A percentile compares a stretch with the other conserved stretches of the same genome.
Evolutionary conservation across 2,888 invertebrate genomes (phyloP).

Genomic region (Pterobdella sp.): DNA sequence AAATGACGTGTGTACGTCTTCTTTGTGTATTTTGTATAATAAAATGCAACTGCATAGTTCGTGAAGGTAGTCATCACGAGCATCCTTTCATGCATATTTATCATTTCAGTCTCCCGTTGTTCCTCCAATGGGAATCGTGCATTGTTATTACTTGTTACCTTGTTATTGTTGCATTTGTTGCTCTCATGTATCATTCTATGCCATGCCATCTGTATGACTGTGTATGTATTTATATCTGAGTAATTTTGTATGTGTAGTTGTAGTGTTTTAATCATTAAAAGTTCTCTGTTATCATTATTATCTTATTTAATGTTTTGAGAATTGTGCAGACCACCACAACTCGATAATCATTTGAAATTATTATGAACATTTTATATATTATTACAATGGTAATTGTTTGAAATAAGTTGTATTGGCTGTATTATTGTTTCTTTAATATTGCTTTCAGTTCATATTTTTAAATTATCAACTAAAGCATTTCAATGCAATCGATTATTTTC

Average conservation of each 20-base stretch:
- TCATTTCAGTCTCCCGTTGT: background rate
- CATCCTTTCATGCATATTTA: background rate
- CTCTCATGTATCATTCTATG: background rate
- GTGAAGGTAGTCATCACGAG: slow-evolving; percentile 5
- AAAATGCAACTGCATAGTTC: slow-evolving; percentile 2
- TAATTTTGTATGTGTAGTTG: background rate
- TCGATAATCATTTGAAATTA: background rate
- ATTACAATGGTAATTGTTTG: background rate
- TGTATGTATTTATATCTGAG: background rate
- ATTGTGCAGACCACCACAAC: no score
- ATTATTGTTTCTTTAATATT: no score
- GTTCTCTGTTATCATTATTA: no score
- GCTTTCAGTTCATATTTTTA: no score
- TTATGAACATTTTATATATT: background rate
- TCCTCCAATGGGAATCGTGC: background rate
- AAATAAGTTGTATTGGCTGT: background rate
- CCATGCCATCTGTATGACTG: background rate
- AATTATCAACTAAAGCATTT: background rate
- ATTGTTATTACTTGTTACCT: slow-evolving; percentile 5
- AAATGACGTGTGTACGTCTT: no score
- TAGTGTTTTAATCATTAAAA: no score
- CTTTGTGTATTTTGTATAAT: no score
- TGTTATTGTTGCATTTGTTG: slow-evolving; percentile 15
- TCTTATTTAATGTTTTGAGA: no score
- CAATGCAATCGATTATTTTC: background rate